Conservation (phyloP, 2,888 invertebrate species). For the Iphiclides podalirius region DNA sequence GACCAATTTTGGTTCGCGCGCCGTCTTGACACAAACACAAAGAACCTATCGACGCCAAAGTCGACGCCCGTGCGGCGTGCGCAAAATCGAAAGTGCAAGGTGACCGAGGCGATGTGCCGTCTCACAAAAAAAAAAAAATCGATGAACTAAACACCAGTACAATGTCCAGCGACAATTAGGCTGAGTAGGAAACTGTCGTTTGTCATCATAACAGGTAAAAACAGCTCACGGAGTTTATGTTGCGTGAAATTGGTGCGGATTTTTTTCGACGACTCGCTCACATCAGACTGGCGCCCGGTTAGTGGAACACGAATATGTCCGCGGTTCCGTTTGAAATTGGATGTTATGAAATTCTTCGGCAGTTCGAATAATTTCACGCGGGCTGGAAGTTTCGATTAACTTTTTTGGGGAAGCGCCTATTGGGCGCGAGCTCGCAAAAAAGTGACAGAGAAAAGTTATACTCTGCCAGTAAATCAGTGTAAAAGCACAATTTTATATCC, state of each 20-base stretch:
- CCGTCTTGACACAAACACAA: conserved; percentile 12
- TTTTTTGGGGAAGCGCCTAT: background rate
- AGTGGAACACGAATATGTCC: conserved; percentile 10
- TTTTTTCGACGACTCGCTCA: conserved; percentile 33
- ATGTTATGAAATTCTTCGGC: conserved; percentile 10
- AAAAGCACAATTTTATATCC: no score
- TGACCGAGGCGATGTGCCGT: conserved; percentile 52
- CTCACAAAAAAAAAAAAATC: conserved; percentile 51
- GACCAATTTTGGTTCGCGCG: conserved; percentile 6
- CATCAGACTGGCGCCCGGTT: conserved; percentile 16
- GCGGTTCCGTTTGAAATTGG: conserved; percentile 14
- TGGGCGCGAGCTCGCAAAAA: no score
- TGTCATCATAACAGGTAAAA: conserved; percentile 71
- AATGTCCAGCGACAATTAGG: conserved; percentile 58
- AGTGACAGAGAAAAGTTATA: no score
- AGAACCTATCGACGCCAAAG: conserved; percentile 12
- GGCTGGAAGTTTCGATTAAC: background rate
- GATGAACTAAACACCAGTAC: conserved; percentile 55
- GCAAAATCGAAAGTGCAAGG: conserved; percentile 70
- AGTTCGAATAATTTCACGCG: conserved; percentile 12
- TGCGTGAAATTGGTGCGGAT: conserved; percentile 72
- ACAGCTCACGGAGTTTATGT: conserved; percentile 65
- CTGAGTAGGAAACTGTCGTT: conserved; percentile 63
- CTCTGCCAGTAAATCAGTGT: no score
- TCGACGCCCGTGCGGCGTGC: conserved; percentile 34